Conservation (phyloP, 2,888 invertebrate genomes). For the Lasius platythorax region DNA sequence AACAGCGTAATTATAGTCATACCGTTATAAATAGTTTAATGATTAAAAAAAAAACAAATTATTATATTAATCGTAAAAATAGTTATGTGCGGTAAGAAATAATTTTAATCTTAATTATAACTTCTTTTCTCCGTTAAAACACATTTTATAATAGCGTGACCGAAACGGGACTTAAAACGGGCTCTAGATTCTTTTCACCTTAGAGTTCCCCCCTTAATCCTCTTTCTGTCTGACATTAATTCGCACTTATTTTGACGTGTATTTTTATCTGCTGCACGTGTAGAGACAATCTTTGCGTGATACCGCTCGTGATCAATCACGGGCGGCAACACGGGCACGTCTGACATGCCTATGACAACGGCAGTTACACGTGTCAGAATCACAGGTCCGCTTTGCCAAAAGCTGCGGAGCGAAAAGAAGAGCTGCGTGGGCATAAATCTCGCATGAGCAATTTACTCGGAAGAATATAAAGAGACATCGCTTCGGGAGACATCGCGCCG, state of each 20-base stretch:
- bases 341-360: slow-evolving; percentile 49
- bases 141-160: background rate
- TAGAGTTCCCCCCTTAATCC: background rate
- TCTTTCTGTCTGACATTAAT: slow-evolving; percentile 26
- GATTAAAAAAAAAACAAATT: background rate
- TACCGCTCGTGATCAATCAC: slow-evolving; percentile 39
- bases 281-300: slow-evolving; percentile 26
- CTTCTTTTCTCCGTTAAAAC: background rate
- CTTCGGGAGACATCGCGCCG: background rate
- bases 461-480: slow-evolving; percentile 3
- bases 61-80: background rate
- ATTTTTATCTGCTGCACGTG: slow-evolving; percentile 28
- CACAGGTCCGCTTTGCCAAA: slow-evolving; percentile 19
- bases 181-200: background rate
- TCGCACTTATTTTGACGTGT: slow-evolving; percentile 29
- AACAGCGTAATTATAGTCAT: background rate
- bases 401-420: background rate
- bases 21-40: background rate
- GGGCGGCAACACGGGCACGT: slow-evolving; percentile 26
- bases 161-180: slow-evolving; percentile 9
- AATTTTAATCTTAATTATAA: background rate
- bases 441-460: slow-evolving; percentile 16
- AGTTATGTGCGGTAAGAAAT: background rate
- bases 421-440: slow-evolving; percentile 20
- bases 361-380: slow-evolving; percentile 47